These are phyloP conservation scores for Phalacrocorax pelagicus DNA, from an alignment of 2,113 vertebrate genomes.

Conservation along the genomic window DNA sequence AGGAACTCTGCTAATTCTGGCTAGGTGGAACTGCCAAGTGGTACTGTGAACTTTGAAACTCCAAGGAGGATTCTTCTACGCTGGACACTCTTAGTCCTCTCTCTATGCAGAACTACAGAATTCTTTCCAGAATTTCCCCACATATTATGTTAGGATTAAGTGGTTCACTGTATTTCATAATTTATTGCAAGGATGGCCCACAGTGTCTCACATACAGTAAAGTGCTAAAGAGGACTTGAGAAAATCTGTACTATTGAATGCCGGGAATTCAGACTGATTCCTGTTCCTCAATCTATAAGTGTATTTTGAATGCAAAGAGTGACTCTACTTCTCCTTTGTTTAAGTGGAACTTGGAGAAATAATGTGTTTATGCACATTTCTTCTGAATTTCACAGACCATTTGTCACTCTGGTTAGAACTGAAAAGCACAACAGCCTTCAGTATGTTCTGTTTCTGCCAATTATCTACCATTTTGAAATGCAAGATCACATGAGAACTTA, in stretches of 20 bases:
- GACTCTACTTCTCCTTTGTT: not conserved
- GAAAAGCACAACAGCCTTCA: not conserved
- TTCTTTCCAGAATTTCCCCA: not conserved
- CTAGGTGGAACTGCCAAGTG: not conserved
- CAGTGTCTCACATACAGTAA: not conserved
- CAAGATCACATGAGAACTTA: not conserved
- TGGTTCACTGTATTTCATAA: not conserved
- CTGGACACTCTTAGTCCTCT: not conserved
- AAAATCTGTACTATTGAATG: not conserved
- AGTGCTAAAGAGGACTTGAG: not conserved
- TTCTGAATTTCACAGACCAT: not conserved
- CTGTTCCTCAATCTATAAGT: not conserved
- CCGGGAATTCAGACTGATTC: not conserved
- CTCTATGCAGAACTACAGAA: not conserved
- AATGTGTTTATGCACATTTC: not conserved
- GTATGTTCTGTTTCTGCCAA: not conserved
- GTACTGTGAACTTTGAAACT: not conserved
- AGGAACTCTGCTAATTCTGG: not conserved
- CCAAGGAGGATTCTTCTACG: not conserved
- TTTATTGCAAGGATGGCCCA: not conserved
- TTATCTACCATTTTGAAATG: not conserved
- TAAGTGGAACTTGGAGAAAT: not conserved
- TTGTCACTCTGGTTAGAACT: not conserved
- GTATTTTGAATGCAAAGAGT: not conserved
- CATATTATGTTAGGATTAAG: not conserved